A percentile compares a stretch with the other conserved stretches of the same genome.
phyloP scores from a whole-genome alignment of 2,888 invertebrate species.

The Dynastes hyllus region DNA sequence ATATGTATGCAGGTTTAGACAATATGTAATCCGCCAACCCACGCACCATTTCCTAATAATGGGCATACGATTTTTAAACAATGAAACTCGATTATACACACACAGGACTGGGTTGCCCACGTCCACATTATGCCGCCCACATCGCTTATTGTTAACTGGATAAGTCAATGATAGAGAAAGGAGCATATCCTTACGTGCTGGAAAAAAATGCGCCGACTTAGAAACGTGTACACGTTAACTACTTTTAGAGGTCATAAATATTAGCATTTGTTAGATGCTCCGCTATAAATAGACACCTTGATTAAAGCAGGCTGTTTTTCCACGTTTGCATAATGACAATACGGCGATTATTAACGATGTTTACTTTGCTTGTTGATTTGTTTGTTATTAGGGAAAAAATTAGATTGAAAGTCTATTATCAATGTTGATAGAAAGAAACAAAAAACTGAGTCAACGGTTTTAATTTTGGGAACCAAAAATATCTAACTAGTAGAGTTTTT shows the following conservation, averaged over 20 bases:
- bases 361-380: background rate
- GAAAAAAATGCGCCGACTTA: conserved; percentile 36
- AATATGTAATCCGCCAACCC: conserved; percentile 28
- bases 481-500: too few species aligned
- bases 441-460: background rate
- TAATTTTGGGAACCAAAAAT: too few species aligned
- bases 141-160: conserved; percentile 36
- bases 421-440: background rate
- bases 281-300: conserved; percentile 36
- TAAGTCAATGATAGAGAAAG: conserved; percentile 56
- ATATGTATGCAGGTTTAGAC: conserved; percentile 6
- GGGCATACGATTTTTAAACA: conserved; percentile 48
- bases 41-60: conserved; percentile 38
- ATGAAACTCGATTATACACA: conserved; percentile 32
- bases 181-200: conserved; percentile 45
- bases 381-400: too few species aligned
- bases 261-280: conserved; percentile 44
- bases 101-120: conserved; percentile 42
- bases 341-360: conserved; percentile 1
- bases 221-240: conserved; percentile 30
- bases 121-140: conserved; percentile 45
- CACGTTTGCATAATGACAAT: conserved; percentile 35
- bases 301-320: conserved; percentile 26
- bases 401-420: too few species aligned
- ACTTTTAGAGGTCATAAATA: conserved; percentile 43